These are phyloP conservation scores for Lasioglossum oenotherae DNA, from an alignment of 2,888 invertebrate genomes.

Conservation along the genomic window DNA sequence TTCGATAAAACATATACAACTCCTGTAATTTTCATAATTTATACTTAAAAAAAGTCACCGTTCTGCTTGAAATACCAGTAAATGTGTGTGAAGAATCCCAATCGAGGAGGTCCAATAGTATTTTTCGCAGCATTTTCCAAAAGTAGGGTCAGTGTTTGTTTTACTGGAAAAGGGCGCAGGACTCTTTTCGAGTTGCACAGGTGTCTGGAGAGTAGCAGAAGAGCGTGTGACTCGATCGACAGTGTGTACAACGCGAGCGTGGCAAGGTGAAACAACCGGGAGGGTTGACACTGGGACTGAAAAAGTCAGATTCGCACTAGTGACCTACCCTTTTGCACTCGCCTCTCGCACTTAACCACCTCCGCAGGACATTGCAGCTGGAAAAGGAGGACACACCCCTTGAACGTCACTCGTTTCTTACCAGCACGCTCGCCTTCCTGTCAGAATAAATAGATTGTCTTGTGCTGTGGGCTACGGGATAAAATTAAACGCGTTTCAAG, in stretches of 20 bases:
- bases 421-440: background rate
- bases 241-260: constrained; percentile 42
- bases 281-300: constrained; percentile 62
- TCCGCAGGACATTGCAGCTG: constrained; percentile 47
- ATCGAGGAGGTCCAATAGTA: no score
- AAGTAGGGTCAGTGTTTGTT: background rate
- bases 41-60: no score
- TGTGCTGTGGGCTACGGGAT: background rate
- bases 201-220: constrained; percentile 9
- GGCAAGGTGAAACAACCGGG: constrained; percentile 50
- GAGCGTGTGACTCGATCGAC: constrained; percentile 28
- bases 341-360: constrained; percentile 38
- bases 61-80: no score
- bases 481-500: background rate
- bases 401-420: constrained; percentile 10
- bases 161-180: background rate
- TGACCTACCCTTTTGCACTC: constrained; percentile 40
- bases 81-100: no score
- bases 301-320: constrained; percentile 57
- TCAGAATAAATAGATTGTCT: constrained; percentile 14
- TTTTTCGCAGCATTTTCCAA: background rate
- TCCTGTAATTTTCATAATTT: no score
- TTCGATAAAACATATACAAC: no score
- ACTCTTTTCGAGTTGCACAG: background rate
- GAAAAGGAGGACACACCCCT: constrained; percentile 37